Percentiles rank a stretch among this genome's conserved stretches.
phyloP scores from a whole-genome alignment of 2,888 invertebrate genomes.

The Sepiola atlantica region DNA sequence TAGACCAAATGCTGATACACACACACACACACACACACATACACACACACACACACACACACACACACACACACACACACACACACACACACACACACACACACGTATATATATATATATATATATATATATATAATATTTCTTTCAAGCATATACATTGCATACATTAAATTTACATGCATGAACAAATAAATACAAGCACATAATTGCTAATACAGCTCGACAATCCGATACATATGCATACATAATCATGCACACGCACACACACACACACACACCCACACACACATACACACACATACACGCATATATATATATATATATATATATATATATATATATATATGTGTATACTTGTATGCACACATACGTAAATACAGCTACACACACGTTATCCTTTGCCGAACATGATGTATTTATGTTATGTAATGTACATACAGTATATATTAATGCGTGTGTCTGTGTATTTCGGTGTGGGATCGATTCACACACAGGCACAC shows the following conservation, averaged over 20 bases:
- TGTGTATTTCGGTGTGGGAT: background rate
- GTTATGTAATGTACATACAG: background rate
- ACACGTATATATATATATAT: background rate
- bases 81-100: background rate
- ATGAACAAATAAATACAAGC: background rate
- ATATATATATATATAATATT: background rate
- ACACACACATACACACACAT: background rate
- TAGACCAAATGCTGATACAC: background rate
- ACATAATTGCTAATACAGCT: background rate
- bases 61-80: too few species aligned
- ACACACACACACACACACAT: background rate
- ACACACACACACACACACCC: background rate
- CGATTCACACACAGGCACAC: background rate
- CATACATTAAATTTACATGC: background rate
- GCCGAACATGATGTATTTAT: constrained; percentile 32
- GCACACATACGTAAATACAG: background rate
- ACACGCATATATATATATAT: background rate
- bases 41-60: background rate
- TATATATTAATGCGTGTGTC: background rate
- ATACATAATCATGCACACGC: background rate
- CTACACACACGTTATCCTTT: background rate
- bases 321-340: background rate
- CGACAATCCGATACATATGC: background rate
- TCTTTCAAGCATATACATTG: background rate
- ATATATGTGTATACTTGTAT: background rate